Evolutionary conservation across 1,140 invertebrate genomes (phyloP).

Genomic region (Cydia strobilella): DNA sequence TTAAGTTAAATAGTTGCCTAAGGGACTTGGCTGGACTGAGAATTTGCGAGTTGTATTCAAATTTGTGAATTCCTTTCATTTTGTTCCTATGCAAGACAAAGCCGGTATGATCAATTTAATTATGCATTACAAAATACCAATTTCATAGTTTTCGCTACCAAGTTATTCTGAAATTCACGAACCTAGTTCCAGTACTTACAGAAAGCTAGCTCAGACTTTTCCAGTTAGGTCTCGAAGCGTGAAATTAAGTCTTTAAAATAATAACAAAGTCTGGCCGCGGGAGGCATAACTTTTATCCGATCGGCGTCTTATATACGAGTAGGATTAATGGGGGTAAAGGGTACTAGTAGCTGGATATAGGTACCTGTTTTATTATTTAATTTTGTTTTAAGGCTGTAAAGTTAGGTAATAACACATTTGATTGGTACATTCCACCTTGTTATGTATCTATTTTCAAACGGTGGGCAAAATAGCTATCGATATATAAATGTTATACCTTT

Average conservation of each 20-base stretch:
- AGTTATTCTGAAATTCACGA: background rate
- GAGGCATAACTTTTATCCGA: background rate
- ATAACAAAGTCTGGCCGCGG: background rate
- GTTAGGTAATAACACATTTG: too few species aligned
- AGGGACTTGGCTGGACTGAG: background rate
- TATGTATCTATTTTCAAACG: too few species aligned
- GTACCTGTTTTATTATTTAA: too few species aligned
- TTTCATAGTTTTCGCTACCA: background rate
- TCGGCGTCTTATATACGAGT: too few species aligned
- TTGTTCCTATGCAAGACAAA: background rate
- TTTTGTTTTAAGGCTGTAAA: too few species aligned
- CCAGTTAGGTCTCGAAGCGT: background rate
- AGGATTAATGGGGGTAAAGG: too few species aligned
- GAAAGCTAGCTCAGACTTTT: background rate
- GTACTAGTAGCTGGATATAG: too few species aligned
- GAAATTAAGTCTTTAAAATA: background rate
- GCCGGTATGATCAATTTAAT: background rate
- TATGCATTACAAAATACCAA: background rate
- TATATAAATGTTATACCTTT: too few species aligned
- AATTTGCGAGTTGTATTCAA: slow-evolving; percentile 17
- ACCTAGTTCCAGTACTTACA: background rate
- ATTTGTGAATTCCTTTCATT: slow-evolving; percentile 10
- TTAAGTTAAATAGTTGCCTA: slow-evolving; percentile 6
- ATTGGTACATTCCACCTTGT: too few species aligned
- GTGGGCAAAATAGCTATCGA: too few species aligned